Base-by-base conservation (phyloP, 2,888 invertebrate species). In the Trachelus troglodyta region DNA sequence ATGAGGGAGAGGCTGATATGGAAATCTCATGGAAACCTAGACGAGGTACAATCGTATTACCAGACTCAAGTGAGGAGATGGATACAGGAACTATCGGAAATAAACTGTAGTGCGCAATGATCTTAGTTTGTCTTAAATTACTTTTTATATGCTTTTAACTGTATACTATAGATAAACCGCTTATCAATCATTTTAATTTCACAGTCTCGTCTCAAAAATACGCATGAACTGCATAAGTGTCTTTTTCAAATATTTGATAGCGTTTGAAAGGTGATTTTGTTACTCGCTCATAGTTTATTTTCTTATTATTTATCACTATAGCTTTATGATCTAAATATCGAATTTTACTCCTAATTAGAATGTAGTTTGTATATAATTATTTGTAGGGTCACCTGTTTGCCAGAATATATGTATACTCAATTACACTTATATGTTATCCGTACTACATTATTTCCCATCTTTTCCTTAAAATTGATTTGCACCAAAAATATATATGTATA, bases 1-100 rank as follows among this genome's bases (percentile, higher is more conserved):
- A 77, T 11, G 35, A 68, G 9, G 76, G 77, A 11, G 77, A 71
- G 12, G 37, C 34, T 37, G 79, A 79, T 15, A 76, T 76, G 23
- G 82, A 84, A 75, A 84, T 85, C 9, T 84, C 85, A 35, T 92
- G 92, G 92, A 88, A 91, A 76, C 91, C 92, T 68, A 92, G 92
- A 82, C 83, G 91, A 80, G 92, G 92, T 76, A 92, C 76, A 9
- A 56, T 56, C 23, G 23, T 56, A 56, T 56, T 56, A 56, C 56
- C 56, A 56, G 2, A 56, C 9, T 15, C 56, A 23, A 56, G 56
- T 56, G 23, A 56, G 15, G 23, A 56, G 23, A 56, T 56, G 56
- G 56, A 56, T 56, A 23, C 9, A 15, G 56, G 23, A 23, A 56
- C 2, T 56, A 56, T 9, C 56, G 56, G 23, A 56, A 56, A 23